Evolutionary conservation across 2,797 vertebrate genomes (phyloP).

Genomic region (Silurus aristotelis): DNA sequence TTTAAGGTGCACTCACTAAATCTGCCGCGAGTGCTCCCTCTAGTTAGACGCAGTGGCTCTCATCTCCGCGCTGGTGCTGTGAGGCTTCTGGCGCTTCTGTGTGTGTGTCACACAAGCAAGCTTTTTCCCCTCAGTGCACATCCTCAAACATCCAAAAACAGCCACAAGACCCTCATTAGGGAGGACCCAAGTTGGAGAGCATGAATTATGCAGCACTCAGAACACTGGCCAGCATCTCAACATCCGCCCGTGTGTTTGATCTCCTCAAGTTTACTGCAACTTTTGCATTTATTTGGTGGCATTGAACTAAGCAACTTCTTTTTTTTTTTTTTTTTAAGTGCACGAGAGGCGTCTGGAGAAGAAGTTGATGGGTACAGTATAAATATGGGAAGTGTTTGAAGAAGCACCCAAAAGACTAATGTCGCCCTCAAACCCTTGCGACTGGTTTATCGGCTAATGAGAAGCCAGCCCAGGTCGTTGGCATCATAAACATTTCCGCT

Average conservation of each 20-base stretch:
- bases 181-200: conserved; percentile 71
- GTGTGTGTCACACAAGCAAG: conserved; percentile 71
- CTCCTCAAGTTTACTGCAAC: conserved; percentile 78
- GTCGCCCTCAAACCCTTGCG: conserved; percentile 69
- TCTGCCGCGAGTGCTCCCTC: conserved; percentile 46
- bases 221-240: conserved; percentile 80
- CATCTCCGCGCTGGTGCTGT: conserved; percentile 31
- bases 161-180: conserved; percentile 81
- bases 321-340: conserved; percentile 59
- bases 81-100: conserved; percentile 49
- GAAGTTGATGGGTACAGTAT: conserved; percentile 78
- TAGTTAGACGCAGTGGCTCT: conserved; percentile 36
- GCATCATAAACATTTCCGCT: conserved; percentile 77
- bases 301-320: conserved; percentile 68
- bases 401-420: conserved; percentile 78
- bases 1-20: conserved; percentile 51
- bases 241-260: conserved; percentile 78
- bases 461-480: conserved; percentile 78
- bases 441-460: conserved; percentile 77
- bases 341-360: conserved; percentile 69
- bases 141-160: conserved; percentile 68
- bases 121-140: conserved; percentile 62
- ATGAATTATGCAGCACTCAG: conserved; percentile 82
- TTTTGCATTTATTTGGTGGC: conserved; percentile 76
- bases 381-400: conserved; percentile 80